A percentile compares a stretch with the other conserved stretches of the same genome.
phyloP scores from a whole-genome alignment of 1,140 invertebrate genomes.

The Bombus waltoni region DNA sequence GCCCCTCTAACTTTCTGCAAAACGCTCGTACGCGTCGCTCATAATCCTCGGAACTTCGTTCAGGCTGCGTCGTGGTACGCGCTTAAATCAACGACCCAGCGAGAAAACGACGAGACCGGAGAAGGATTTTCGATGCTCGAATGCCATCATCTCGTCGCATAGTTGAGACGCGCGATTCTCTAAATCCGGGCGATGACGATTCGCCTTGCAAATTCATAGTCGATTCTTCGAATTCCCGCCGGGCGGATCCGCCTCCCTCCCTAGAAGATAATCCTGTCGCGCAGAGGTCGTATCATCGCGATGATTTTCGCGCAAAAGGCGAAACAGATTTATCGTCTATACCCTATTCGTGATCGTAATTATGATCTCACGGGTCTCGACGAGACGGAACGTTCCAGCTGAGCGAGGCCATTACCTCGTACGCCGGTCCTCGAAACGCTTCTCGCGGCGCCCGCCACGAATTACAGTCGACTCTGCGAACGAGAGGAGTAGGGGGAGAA shows the following conservation, averaged over 20 bases:
- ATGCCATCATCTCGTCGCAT: background rate
- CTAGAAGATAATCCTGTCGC: background rate
- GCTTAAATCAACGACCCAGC: slow-evolving; percentile 14
- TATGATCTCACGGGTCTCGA: slow-evolving; percentile 31
- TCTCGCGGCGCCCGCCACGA: slow-evolving; percentile 35
- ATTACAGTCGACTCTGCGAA: slow-evolving; percentile 16
- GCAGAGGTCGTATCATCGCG: background rate
- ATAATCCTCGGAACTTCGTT: slow-evolving; percentile 35
- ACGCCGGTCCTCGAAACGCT: slow-evolving; percentile 21
- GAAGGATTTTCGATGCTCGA: background rate
- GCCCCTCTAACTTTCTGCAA: slow-evolving; percentile 60
- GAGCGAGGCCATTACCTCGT: slow-evolving; percentile 35
- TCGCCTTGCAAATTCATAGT: background rate
- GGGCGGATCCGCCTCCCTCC: background rate
- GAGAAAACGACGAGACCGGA: background rate
- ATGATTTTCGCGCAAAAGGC: background rate
- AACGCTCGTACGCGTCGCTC: slow-evolving; percentile 45
- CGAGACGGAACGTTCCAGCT: background rate
- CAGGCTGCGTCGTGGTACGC: background rate
- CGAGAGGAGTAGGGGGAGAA: background rate
- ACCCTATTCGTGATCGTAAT: slow-evolving; percentile 24
- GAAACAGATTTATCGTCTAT: background rate
- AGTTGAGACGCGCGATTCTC: background rate
- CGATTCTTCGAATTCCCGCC: background rate
- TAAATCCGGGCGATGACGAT: background rate